Percentiles rank a stretch among this genome's conserved stretches.
Conservation (phyloP, 2,113 vertebrate genomes). For the Percopsis transmontana region DNA sequence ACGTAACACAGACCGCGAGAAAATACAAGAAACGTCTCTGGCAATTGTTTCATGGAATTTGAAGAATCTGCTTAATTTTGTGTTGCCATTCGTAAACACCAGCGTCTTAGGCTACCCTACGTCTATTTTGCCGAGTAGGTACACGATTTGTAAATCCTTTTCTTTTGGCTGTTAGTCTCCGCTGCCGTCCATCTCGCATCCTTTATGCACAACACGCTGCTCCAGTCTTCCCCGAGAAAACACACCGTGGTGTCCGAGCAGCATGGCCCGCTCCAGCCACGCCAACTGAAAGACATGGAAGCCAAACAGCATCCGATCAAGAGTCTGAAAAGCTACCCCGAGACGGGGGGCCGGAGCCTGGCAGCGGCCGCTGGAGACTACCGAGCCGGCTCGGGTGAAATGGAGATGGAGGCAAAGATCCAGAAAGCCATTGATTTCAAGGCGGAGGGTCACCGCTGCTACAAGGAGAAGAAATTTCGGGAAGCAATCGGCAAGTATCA, state of each 20-base stretch:
- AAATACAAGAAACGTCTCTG: conserved; percentile 7
- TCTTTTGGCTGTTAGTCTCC: conserved; percentile 11
- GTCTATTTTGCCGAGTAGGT: not conserved
- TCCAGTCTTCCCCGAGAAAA: conserved; percentile 67
- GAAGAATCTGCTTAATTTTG: not conserved
- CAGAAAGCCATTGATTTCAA: conserved; percentile 90
- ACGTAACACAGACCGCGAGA: conserved; percentile 1
- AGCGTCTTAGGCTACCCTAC: not conserved
- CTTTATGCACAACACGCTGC: conserved; percentile 81
- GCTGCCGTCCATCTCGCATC: conserved; percentile 58
- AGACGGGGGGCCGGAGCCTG: conserved; percentile 81
- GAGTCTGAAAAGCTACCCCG: conserved; percentile 78
- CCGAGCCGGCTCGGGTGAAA: conserved; percentile 71
- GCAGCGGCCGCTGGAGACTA: conserved; percentile 74
- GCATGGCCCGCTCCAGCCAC: conserved; percentile 79
- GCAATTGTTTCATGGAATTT: not conserved
- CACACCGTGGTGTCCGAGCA: conserved; percentile 72
- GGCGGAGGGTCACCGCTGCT: conserved; percentile 88
- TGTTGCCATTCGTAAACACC: not conserved
- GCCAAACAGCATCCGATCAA: conserved; percentile 78
- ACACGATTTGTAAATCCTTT: conserved; percentile 16
- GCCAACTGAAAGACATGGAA: conserved; percentile 78
- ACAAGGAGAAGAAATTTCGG: conserved; percentile 92
- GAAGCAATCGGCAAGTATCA: conserved; percentile 93
- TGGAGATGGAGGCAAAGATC: conserved; percentile 85